Percentiles rank a stretch among this genome's conserved stretches.
Evolutionary conservation across 2,113 vertebrate species (phyloP).

Genomic region (Mustela lutreola): DNA sequence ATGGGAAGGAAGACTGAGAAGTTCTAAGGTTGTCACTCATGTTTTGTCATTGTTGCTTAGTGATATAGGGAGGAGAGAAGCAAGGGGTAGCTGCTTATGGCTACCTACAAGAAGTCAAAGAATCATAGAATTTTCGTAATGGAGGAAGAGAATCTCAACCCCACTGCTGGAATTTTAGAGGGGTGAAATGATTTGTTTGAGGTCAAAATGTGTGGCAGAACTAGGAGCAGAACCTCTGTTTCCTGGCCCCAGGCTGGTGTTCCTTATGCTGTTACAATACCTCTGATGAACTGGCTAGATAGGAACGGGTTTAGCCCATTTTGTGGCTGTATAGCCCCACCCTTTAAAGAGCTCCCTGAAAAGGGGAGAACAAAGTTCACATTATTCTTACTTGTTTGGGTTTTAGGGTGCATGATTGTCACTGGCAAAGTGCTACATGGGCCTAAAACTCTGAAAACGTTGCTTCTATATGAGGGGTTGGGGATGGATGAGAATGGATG

Average conservation of each 20-base stretch:
- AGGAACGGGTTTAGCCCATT: conserved; percentile 63
- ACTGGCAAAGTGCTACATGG: background rate
- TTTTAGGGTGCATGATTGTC: conserved; percentile 21
- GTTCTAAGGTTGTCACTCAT: conserved; percentile 32
- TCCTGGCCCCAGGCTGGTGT: conserved; percentile 45
- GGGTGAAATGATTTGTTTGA: conserved; percentile 59
- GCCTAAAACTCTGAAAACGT: conserved; percentile 38
- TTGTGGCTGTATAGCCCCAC: background rate
- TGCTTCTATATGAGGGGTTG: background rate
- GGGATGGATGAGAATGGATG: background rate
- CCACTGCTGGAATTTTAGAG: background rate
- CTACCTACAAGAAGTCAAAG: background rate
- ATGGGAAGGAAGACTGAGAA: background rate
- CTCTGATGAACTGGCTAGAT: conserved; percentile 54
- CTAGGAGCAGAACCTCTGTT: conserved; percentile 16
- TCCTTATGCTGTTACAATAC: background rate
- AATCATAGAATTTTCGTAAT: conserved; percentile 21
- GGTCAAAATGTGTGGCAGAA: background rate
- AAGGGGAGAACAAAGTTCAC: conserved; percentile 60
- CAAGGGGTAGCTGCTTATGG: background rate
- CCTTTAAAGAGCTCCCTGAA: conserved; percentile 22
- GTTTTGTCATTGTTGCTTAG: conserved; percentile 49
- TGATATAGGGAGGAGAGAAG: background rate
- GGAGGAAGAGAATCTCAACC: background rate
- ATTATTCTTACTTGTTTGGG: conserved; percentile 45